Percentiles rank a stretch among this genome's conserved stretches.
phyloP scores from a whole-genome alignment of 2,888 invertebrate species.

The Campoplex nolae region DNA sequence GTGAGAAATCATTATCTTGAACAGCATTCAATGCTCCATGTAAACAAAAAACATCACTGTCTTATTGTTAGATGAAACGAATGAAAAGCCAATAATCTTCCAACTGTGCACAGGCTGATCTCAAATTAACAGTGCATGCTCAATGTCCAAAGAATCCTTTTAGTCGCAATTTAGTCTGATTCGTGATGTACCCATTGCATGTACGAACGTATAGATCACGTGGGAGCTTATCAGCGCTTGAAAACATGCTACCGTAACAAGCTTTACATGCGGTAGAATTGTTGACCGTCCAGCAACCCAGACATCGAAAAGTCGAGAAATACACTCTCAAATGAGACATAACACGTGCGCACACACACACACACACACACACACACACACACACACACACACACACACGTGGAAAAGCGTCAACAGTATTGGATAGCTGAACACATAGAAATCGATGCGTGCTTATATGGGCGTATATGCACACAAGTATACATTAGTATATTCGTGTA shows the following conservation, averaged over 20 bases:
- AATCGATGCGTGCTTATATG: neutral
- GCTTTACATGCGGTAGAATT: slow-evolving; percentile 46
- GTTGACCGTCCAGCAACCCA: slow-evolving; percentile 4
- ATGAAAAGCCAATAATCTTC: neutral
- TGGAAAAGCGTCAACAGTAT: slow-evolving; percentile 9
- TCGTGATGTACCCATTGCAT: slow-evolving; percentile 12
- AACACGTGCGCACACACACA: slow-evolving; percentile 6
- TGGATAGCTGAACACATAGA: neutral
- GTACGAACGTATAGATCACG: slow-evolving; percentile 31
- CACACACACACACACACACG: slow-evolving; percentile 25
- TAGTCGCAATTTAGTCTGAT: slow-evolving; percentile 13
- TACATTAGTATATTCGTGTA: neutral
- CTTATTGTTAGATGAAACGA: neutral
- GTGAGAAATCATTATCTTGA: neutral
- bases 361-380: slow-evolving; percentile 15
- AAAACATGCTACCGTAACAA: slow-evolving; percentile 60
- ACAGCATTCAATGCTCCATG: neutral
- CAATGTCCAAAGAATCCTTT: slow-evolving; percentile 14
- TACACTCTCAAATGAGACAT: slow-evolving; percentile 12
- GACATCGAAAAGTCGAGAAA: slow-evolving; percentile 18
- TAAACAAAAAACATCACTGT: neutral
- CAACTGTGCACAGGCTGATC: neutral
- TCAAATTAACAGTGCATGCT: slow-evolving; percentile 38
- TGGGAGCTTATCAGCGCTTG: slow-evolving; percentile 54
- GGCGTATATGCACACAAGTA: neutral